Conservation (phyloP, 2,113 vertebrate genomes). For the Neodon shergylaensis region DNA sequence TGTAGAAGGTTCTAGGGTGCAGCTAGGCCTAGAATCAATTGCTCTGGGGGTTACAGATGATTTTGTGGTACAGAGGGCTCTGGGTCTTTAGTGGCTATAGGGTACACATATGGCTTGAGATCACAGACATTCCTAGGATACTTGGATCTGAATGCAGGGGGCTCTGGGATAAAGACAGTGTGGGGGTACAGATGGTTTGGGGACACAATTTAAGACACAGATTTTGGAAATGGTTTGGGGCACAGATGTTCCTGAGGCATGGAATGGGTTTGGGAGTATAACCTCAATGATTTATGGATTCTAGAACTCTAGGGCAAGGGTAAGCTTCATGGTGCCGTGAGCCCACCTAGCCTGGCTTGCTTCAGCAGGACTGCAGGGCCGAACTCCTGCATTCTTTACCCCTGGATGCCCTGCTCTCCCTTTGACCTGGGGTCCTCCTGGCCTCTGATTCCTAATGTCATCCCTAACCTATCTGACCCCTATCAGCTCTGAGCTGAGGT, state of each 20-base stretch:
- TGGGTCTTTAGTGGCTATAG: not conserved
- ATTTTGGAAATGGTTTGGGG: not conserved
- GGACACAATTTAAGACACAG: not conserved
- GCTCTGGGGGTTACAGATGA: not conserved
- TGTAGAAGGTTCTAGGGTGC: fast-evolving
- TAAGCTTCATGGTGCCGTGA: fast-evolving
- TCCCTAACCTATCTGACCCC: not conserved
- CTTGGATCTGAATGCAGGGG: not conserved
- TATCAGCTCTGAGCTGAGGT: not conserved
- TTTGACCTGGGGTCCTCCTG: not conserved
- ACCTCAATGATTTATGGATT: not conserved
- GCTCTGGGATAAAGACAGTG: not conserved
- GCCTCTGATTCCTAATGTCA: too few species aligned
- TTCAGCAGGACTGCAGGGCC: not conserved
- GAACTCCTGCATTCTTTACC: not conserved
- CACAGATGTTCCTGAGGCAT: not conserved
- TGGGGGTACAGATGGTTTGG: fast-evolving
- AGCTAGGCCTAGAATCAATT: not conserved
- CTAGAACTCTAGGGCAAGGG: not conserved
- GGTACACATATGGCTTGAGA: not conserved
- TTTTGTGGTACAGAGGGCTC: not conserved
- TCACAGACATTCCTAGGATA: not conserved
- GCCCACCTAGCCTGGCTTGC: not conserved
- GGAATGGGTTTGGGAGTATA: fast-evolving
- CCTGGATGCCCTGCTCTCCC: not conserved